Evolutionary conservation across 1,140 invertebrate genomes (phyloP).

Genomic region (Musca vetustissima): DNA sequence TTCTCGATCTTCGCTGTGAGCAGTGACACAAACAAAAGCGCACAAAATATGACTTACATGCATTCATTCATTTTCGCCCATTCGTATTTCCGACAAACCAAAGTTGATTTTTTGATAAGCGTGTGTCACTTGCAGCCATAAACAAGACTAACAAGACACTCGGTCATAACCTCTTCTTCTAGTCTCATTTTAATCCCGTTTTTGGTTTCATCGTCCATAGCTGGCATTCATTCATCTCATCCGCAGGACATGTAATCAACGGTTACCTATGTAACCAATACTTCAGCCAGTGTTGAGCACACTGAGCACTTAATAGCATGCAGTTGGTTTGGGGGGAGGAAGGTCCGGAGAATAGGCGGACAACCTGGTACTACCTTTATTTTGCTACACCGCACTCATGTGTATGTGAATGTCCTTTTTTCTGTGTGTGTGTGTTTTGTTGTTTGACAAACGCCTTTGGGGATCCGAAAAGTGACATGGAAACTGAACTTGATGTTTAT

Average conservation of each 20-base stretch:
- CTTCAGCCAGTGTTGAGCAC: no score
- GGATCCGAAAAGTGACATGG: not conserved
- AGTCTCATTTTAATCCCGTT: no score
- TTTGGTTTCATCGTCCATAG: no score
- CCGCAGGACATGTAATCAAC: slow-evolving; percentile 3
- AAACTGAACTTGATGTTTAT: not conserved
- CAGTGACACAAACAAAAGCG: no score
- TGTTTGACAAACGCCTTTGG: slow-evolving; percentile 10
- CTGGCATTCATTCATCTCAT: not conserved
- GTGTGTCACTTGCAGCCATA: slow-evolving; percentile 22
- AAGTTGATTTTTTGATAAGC: slow-evolving; percentile 19
- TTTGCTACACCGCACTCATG: no score
- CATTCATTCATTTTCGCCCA: no score
- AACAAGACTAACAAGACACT: slow-evolving; percentile 16
- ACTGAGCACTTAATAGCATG: no score
- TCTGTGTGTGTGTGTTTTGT: slow-evolving; percentile 2
- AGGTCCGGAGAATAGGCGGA: no score
- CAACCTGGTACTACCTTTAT: no score
- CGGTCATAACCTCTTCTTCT: not conserved
- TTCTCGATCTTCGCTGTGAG: no score
- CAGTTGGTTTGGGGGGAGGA: no score
- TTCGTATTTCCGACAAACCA: not conserved
- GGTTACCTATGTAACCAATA: slow-evolving; percentile 13
- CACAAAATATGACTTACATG: no score
- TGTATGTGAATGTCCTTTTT: slow-evolving; percentile 5